Evolutionary conservation across 1,140 invertebrate species (phyloP), one percentile per base, ranked within the genome.

Genomic region (Solenopsis fugax): DNA sequence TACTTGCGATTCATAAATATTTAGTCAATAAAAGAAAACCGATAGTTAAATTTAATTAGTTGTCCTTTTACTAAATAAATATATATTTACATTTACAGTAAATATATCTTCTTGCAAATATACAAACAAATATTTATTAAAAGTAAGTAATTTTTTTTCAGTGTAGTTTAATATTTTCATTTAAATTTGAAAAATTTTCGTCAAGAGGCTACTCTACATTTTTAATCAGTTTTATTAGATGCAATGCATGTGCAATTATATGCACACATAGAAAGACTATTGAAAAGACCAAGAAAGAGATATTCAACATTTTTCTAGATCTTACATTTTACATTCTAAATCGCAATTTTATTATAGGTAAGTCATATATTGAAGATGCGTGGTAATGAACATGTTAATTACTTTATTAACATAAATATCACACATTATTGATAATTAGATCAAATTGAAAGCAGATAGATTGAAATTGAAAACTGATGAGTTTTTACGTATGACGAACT

Each of bases 391-490:
- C 58, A 13, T 16, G 6, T 62, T 18, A 48, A 69, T 41, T 7
- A 10, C 4, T 37, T 45, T 3, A 16, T 37, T 37, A n/a, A 16
- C 16, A 64, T 64, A 50, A 71, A 50, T 9, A 24, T 37, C 41
- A 9, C 16, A 10, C 4, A 41, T 37, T 18, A 50, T 69, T 48
- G 1, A 48, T 24, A 24, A 69, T 69, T 13, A 65, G n/a, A 72
- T 52, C 48, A 72, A 18, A 52, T 24, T 29, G 24, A 72, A 50
- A 52, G 54, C 45, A 24, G 24, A 72, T 50, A 72, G 34, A 72
- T 54, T 72, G 48, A 2, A 72, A 72, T 72, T 29, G 21, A 34
- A 72, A 72, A 52, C 69, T 48, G 4, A 34, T 52, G 24, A 56
- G 52, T 56, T 45, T 75, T 73, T 0, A 24, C 24, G 18, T n/a